Evolutionary conservation across 2,888 invertebrate species (phyloP), one percentile per base, ranked within the genome.

Genomic region (Mythimna vitellina): DNA sequence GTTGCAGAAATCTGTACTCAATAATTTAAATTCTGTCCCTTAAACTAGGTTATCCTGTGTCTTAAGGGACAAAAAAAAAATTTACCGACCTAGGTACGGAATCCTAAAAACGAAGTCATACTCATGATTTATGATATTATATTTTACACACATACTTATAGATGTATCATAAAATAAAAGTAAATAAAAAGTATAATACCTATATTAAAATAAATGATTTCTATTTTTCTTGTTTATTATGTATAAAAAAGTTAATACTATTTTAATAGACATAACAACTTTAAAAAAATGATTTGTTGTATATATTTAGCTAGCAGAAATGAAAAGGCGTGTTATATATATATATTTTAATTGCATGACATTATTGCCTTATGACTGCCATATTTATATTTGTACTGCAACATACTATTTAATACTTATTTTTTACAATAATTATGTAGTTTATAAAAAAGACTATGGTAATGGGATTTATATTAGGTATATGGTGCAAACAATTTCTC

Each of bases 271-370:
- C 7, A 29, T 29, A 3, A 1, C 1, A 29, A 29, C 29, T 29
- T 29, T 20, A 17, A 46, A 46, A 46, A 46, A 46, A 7, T 0
- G 5, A 17, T 5, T 20, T 17, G 17, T 17, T 7, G 17, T 46
- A 20, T 46, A 46, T 20, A 49, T n/a, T 42, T n/a, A 46, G 29
- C 20, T 49, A 46, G n/a, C 9, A 53, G 89, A 91, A 93, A 92
- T 93, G 93, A 90, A 92, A 93, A 93, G 93, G 95, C 94, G 95
- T 95, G 94, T 92, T 60, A 20, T 80, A 38, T 86, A 77, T 67
- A 68, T 76, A 62, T 79, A 75, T 85, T 76, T 53, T 81, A 84
- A 65, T 74, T 81, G 76, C 81, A 82, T 86, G 76, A 68, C 68
- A 70, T 70, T 76, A 72, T 65, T 80, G 74, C 65, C 67, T 72